Evolutionary conservation across 1,140 invertebrate species (phyloP), one percentile per base, ranked within the genome.

Genomic region (Drosophila subobscura): DNA sequence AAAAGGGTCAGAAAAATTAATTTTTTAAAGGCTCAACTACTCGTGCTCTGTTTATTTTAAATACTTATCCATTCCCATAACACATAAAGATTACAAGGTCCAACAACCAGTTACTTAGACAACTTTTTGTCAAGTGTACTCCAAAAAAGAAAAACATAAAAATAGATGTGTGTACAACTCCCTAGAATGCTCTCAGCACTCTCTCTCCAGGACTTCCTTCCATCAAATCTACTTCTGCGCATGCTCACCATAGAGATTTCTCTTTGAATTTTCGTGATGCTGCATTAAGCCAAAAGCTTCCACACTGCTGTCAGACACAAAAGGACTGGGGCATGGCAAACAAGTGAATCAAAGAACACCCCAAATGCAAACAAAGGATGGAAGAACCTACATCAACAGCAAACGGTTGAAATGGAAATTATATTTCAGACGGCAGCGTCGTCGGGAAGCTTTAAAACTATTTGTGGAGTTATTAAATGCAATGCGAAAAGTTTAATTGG

Each of bases 401-500:
- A 53, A 60, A 44, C 50, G 50, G 70, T 78, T 75, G 60, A 63
- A 72, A 71, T 61, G 41, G 29, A 59, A 37, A 37, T 37, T 37
- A 59, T 14, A 14, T 27, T 74, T 68, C 50, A 33, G 29, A 25
- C 16, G 25, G 25, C 25, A 5, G 33, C 44, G 8, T 0, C 52
- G 5, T 10, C 44, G 64, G 0, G 16, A 20, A 20, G 70, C 77
- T 80, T 86, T 74, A 59, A 59, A 85, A 77, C 80, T 81, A 86
- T 37, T 37, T 81, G 76, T 60, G 27, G 55, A 86, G 73, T 81
- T 85, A 86, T 85, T 81, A 86, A 86, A 79, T 61, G 64, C 81
- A 66, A 77, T 76, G 81, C 73, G 68, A 77, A 85, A 86, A 85
- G 81, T 85, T 85, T 81, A 85, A 85, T 81, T 85, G 81, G 33